Percentiles rank a stretch among this genome's conserved stretches.
These are phyloP conservation scores for Drosophila burlai DNA, from an alignment of 1,140 invertebrate genomes.

Conservation along the genomic window DNA sequence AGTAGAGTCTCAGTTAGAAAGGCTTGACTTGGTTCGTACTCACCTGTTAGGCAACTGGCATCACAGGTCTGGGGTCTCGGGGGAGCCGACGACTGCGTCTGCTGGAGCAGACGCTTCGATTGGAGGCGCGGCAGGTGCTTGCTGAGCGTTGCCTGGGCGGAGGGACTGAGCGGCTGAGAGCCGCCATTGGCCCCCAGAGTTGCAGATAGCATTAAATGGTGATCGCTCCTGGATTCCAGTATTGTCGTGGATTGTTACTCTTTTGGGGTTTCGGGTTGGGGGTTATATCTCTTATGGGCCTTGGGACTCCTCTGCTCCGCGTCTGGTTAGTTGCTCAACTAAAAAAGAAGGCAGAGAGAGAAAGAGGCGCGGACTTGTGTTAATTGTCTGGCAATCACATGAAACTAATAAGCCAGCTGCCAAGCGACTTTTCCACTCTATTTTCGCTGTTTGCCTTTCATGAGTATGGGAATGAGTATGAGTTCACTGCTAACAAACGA, in stretches of 20 bases:
- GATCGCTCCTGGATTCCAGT: slow-evolving; percentile 32
- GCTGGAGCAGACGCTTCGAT: slow-evolving; percentile 77
- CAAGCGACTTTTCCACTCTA: slow-evolving; percentile 47
- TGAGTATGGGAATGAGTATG: slow-evolving; percentile 16
- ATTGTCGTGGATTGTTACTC: slow-evolving; percentile 17
- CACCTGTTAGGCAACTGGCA: slow-evolving; percentile 79
- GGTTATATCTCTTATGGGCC: not conserved
- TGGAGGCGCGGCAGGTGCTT: slow-evolving; percentile 82
- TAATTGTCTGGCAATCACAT: slow-evolving; percentile 71
- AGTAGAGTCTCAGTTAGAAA: not conserved
- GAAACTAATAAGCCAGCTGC: slow-evolving; percentile 69
- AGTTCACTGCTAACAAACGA: slow-evolving; percentile 54
- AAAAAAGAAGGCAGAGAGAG: slow-evolving; percentile 27
- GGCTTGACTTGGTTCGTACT: slow-evolving; percentile 3
- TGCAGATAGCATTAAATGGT: slow-evolving; percentile 77
- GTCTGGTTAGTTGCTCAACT: slow-evolving; percentile 57
- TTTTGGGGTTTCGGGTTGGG: not conserved
- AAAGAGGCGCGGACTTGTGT: slow-evolving; percentile 41
- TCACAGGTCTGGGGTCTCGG: slow-evolving; percentile 72
- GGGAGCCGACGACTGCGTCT: slow-evolving; percentile 28
- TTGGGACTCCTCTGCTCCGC: slow-evolving; percentile 22
- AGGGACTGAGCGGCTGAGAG: slow-evolving; percentile 78
- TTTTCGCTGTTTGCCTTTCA: slow-evolving; percentile 52
- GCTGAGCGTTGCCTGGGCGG: slow-evolving; percentile 82
- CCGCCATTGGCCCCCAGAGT: slow-evolving; percentile 76